phyloP scores from a whole-genome alignment of 2,797 vertebrate species.

The Scolopax bukidnonensis region DNA sequence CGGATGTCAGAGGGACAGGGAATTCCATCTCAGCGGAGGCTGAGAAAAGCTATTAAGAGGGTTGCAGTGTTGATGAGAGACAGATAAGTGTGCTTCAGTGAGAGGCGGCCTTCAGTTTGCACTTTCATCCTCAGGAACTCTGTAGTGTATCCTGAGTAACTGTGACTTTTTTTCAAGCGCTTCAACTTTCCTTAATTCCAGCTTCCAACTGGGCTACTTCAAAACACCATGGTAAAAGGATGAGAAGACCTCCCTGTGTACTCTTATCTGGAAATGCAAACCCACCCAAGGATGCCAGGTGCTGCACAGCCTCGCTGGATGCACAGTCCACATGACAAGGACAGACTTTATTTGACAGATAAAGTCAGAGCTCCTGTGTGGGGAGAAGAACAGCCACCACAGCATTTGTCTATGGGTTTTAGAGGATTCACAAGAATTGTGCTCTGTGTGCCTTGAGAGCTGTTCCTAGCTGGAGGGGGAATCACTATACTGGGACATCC shows the following conservation, averaged over 20 bases:
- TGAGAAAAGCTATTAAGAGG: neutral
- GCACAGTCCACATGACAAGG: neutral
- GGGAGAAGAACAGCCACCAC: neutral
- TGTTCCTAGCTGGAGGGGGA: constrained; percentile 10
- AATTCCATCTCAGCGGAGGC: neutral
- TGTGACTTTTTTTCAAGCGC: neutral
- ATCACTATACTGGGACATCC: neutral
- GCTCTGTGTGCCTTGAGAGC: neutral
- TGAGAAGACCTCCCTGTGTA: neutral
- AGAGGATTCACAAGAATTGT: neutral
- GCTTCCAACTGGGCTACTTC: neutral
- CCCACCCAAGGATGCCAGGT: neutral
- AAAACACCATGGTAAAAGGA: neutral
- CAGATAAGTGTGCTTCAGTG: neutral
- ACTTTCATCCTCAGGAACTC: neutral
- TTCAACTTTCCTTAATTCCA: neutral
- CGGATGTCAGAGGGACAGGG: neutral
- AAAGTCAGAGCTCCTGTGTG: neutral
- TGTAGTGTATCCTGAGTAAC: neutral
- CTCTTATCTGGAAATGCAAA: neutral
- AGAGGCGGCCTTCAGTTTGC: neutral
- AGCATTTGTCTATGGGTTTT: neutral
- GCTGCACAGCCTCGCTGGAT: neutral
- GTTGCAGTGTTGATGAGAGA: neutral
- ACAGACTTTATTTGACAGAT: neutral